Percentiles rank a stretch among this genome's conserved stretches.
Evolutionary conservation across 1,140 invertebrate species (phyloP).

Genomic region (Diorhabda carinulata): DNA sequence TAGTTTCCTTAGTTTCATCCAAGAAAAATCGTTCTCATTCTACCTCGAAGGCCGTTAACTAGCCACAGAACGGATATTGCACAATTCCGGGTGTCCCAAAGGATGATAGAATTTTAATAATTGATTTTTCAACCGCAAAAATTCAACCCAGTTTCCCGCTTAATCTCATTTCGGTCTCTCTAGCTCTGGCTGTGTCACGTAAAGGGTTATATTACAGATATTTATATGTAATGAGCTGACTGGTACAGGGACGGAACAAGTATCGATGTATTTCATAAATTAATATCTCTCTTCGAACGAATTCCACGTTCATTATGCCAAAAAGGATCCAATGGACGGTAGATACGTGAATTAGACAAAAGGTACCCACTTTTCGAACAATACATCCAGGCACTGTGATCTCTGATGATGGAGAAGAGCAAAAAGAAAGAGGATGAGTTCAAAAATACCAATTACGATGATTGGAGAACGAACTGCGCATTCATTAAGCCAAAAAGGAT

Average conservation of each 20-base stretch:
- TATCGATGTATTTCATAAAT: neutral
- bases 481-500: too few relatives aligned
- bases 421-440: too few relatives aligned
- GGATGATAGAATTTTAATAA: constrained; percentile 3
- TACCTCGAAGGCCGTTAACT: neutral
- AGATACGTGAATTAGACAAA: too few relatives aligned
- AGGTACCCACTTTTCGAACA: too few relatives aligned
- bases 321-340: too few relatives aligned
- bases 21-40: neutral
- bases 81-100: neutral
- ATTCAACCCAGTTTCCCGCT: neutral
- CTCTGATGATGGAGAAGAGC: too few relatives aligned
- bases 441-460: too few relatives aligned
- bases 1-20: too few relatives aligned
- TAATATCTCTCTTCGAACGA: too few relatives aligned
- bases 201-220: constrained; percentile 9
- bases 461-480: too few relatives aligned
- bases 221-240: constrained; percentile 2
- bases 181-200: neutral
- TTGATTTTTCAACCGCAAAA: neutral
- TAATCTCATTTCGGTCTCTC: neutral
- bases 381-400: too few relatives aligned
- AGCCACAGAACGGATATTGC: neutral
- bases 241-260: neutral
- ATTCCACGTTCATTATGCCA: too few relatives aligned